Conservation (phyloP, 2,888 invertebrate species). For the Xestobium rufovillosum region DNA sequence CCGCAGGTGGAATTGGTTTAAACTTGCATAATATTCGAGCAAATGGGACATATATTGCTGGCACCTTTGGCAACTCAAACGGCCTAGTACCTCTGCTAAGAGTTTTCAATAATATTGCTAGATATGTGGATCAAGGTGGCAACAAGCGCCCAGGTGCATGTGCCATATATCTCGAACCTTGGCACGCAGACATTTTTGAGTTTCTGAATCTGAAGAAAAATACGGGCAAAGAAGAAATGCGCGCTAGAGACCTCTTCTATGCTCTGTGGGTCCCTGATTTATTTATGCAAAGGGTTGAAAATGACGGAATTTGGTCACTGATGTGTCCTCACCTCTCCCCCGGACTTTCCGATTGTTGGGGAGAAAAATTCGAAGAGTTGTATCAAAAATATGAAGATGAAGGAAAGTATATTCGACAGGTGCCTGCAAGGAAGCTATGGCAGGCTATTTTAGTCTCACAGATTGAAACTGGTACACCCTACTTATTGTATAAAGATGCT, state of each 20-base stretch:
- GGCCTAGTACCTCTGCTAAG: conserved; percentile 94
- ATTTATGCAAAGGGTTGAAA: conserved; percentile 91
- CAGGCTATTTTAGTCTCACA: conserved; percentile 89
- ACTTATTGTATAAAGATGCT: conserved; percentile 93
- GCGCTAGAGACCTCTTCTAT: conserved; percentile 94
- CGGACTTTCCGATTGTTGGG: conserved; percentile 87
- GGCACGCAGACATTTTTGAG: conserved; percentile 96
- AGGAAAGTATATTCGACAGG: conserved; percentile 55
- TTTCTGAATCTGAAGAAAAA: conserved; percentile 93
- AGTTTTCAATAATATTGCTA: conserved; percentile 91
- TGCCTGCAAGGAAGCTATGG: conserved; percentile 86
- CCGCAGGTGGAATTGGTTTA: conserved; percentile 94
- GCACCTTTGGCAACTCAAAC: conserved; percentile 91
- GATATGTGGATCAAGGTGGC: conserved; percentile 97
- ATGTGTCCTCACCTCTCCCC: conserved; percentile 96
- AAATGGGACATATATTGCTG: conserved; percentile 84
- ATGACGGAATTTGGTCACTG: conserved; percentile 80
- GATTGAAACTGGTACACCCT: conserved; percentile 97
- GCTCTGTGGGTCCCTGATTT: conserved; percentile 98
- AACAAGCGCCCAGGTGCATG: conserved; percentile 97
- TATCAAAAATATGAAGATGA: conserved; percentile 83
- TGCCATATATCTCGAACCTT: conserved; percentile 97
- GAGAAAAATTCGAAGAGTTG: conserved; percentile 85
- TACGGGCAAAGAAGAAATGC: conserved; percentile 87
- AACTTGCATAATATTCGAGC: conserved; percentile 94